Base-by-base conservation (phyloP, 2,113 vertebrate genomes). In the Heterocephalus glaber region DNA sequence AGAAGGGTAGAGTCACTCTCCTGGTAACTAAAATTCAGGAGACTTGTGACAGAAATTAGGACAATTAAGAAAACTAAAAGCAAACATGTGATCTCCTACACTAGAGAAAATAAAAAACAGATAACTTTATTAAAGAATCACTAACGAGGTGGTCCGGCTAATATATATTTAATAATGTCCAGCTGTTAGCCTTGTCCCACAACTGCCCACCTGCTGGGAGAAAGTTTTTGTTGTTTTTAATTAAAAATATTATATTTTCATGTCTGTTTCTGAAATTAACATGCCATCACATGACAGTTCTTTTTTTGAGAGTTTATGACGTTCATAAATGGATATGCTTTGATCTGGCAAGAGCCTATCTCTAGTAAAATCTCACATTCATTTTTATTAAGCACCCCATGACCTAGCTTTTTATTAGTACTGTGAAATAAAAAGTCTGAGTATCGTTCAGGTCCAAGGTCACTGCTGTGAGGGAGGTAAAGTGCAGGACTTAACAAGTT, bases 241-340 rank as follows among this genome's bases (percentile, higher is more conserved):
- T 97, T 97, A 96, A 82, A 97, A 97, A n/a, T 86, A 90, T 92
- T 96, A 96, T 97, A 72, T 96, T 92, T 97, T 96, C 88, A 96
- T 91, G 72, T 56, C 26, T 95, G 83, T 60, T 58, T 76, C 79
- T 89, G 56, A 95, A 94, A 96, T 90, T 97, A 97, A 97, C 96
- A 96, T 97, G 95, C 96, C 96, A 97, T 97, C 77, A 95, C 61
- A 95, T 95, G 94, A 94, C 88, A 96, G 94, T 70, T 97, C 89
- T 90, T 95, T 97, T 96, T 96, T 90, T 82, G 95, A 95, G 83
- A 86, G 80, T 96, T 96, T 95, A 96, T 72, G 95, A 89, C 77
- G 72, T 97, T 95, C 44, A 82, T 96, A 96, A 96, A 89, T 84
- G 86, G 61, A 60, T 74, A 70, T 2, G 54, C 96, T 97, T 98